Evolutionary conservation across 2,113 vertebrate species (phyloP).

Genomic region (Sclerurus mexicanus): DNA sequence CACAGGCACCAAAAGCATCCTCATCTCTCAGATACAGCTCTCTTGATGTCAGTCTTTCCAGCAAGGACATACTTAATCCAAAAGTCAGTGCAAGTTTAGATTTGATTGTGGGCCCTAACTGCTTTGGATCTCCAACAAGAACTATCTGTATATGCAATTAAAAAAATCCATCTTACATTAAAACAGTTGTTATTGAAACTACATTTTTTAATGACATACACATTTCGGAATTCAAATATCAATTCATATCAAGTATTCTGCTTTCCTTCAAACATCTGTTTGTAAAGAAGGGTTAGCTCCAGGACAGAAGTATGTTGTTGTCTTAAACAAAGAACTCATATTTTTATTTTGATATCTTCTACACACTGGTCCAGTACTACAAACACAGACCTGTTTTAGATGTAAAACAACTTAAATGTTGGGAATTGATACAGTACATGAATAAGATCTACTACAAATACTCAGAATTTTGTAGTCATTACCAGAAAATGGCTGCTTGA

Average conservation of each 20-base stretch:
- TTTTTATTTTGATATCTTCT: background rate
- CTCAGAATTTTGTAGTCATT: background rate
- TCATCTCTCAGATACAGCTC: conserved; percentile 81
- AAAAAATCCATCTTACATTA: background rate
- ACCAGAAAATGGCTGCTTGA: background rate
- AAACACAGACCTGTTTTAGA: background rate
- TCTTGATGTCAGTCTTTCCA: conserved; percentile 88
- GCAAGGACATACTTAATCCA: conserved; percentile 85
- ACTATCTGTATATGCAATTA: conserved; percentile 75
- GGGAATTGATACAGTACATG: background rate
- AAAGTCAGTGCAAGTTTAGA: conserved; percentile 82
- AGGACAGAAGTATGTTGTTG: background rate
- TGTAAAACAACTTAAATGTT: background rate
- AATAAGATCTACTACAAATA: background rate
- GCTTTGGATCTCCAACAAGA: conserved; percentile 91
- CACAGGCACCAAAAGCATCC: conserved; percentile 69
- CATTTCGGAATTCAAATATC: background rate
- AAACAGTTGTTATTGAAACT: background rate
- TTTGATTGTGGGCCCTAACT: conserved; percentile 91
- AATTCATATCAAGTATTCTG: background rate
- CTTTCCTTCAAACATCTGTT: background rate
- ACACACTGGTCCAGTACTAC: background rate
- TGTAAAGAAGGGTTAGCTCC: background rate
- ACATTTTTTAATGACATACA: background rate
- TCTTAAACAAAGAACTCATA: background rate